These are phyloP conservation scores for Itoplectis maculator DNA, from an alignment of 2,888 invertebrate species.

Conservation along the genomic window DNA sequence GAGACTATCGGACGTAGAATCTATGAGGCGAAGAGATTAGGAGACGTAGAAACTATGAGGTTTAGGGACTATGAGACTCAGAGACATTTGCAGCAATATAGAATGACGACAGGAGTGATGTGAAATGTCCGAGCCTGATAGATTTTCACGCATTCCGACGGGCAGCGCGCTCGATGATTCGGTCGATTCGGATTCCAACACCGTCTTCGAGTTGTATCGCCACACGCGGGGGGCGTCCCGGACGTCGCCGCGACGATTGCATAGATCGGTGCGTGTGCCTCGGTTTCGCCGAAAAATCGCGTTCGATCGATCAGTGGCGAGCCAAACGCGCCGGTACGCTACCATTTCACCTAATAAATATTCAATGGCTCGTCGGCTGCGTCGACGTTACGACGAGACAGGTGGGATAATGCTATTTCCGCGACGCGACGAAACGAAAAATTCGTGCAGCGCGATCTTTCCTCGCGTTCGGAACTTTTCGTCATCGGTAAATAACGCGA, in stretches of 20 bases:
- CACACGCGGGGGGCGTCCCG: slow-evolving; percentile 21
- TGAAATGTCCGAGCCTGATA: background rate
- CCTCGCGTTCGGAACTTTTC: background rate
- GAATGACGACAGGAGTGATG: background rate
- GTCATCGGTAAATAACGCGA: background rate
- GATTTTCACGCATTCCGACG: slow-evolving; percentile 38
- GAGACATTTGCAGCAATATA: background rate
- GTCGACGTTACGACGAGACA: slow-evolving; percentile 45
- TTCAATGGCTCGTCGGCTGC: slow-evolving; percentile 63
- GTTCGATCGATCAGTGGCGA: slow-evolving; percentile 50
- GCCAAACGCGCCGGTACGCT: slow-evolving; percentile 56
- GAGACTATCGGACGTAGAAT: too few relatives aligned
- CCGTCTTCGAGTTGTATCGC: slow-evolving; percentile 28
- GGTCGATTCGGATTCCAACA: slow-evolving; percentile 61
- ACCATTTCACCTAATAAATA: slow-evolving; percentile 72
- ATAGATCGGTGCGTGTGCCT: slow-evolving; percentile 57
- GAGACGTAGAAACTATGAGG: too few relatives aligned
- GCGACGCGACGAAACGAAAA: slow-evolving; percentile 25
- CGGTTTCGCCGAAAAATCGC: slow-evolving; percentile 60
- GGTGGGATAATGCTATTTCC: slow-evolving; percentile 20
- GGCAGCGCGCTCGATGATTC: slow-evolving; percentile 19
- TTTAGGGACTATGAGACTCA: background rate
- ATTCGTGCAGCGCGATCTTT: slow-evolving; percentile 20
- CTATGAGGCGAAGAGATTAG: too few relatives aligned
- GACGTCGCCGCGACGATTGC: slow-evolving; percentile 49